phyloP scores from a whole-genome alignment of 2,888 invertebrate genomes.

The Mayetiola destructor region DNA sequence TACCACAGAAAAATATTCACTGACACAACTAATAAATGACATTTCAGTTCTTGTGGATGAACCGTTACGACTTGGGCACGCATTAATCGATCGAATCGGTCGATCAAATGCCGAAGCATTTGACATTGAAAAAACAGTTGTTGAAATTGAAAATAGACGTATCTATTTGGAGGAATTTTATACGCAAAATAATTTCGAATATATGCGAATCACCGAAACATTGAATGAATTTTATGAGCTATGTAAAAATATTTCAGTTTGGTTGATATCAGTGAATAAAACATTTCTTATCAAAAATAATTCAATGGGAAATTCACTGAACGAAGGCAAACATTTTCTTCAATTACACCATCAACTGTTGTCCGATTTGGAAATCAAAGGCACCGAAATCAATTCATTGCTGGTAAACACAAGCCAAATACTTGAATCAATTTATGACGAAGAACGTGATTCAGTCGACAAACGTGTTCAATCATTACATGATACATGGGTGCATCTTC shows the following conservation, averaged over 20 bases:
- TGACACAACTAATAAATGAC: constrained; percentile 30
- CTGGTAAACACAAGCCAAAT: constrained; percentile 47
- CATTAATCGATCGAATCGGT: constrained; percentile 52
- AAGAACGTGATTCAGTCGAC: constrained; percentile 46
- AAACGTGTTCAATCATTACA: constrained; percentile 47
- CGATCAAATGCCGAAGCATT: constrained; percentile 46
- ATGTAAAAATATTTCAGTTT: constrained; percentile 54
- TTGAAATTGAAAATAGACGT: constrained; percentile 60
- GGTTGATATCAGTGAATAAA: constrained; percentile 59
- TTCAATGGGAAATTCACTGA: constrained; percentile 55
- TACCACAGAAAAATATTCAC: constrained; percentile 34
- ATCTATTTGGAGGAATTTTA: constrained; percentile 48
- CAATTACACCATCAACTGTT: constrained; percentile 56
- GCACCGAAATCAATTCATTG: constrained; percentile 50
- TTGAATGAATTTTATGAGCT: constrained; percentile 51
- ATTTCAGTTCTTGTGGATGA: constrained; percentile 51
- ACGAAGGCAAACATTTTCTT: constrained; percentile 55
- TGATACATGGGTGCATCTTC: constrained; percentile 47
- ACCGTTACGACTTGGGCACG: constrained; percentile 56
- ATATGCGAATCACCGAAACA: constrained; percentile 51
- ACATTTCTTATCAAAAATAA: constrained; percentile 55
- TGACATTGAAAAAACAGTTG: constrained; percentile 49
- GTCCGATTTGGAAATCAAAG: constrained; percentile 58
- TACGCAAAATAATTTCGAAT: constrained; percentile 52
- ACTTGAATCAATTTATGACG: constrained; percentile 47